Conservation (phyloP, 1,140 invertebrate genomes). For the Eciton burchellii region DNA sequence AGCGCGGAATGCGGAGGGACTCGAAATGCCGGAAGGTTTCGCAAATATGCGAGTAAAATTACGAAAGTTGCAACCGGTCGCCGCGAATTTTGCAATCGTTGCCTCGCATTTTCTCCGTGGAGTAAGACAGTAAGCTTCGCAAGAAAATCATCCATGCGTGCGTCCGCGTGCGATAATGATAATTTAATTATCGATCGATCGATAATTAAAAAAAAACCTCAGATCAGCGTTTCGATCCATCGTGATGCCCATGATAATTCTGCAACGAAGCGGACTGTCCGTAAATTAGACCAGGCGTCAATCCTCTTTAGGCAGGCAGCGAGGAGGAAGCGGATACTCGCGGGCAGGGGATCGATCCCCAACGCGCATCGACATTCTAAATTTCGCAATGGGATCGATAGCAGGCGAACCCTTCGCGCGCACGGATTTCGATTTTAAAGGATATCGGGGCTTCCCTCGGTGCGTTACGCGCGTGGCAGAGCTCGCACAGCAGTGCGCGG, state of each 20-base stretch:
- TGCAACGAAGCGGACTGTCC: neutral
- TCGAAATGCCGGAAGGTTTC: neutral
- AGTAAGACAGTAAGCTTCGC: neutral
- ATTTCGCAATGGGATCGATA: constrained; percentile 57
- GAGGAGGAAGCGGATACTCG: neutral
- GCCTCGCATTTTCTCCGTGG: neutral
- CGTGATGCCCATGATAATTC: too few species aligned
- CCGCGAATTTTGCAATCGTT: too few species aligned
- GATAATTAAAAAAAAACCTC: too few species aligned
- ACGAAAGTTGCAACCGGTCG: neutral
- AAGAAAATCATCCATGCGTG: neutral
- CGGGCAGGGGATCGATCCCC: neutral
- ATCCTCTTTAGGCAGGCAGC: neutral
- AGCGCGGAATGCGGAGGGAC: neutral
- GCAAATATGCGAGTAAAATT: neutral
- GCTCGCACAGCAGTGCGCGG: constrained; percentile 51
- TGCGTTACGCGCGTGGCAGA: constrained; percentile 39
- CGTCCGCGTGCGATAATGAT: too few species aligned
- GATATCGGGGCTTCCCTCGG: constrained; percentile 55
- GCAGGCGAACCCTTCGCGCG: constrained; percentile 19
- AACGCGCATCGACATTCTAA: constrained; percentile 39
- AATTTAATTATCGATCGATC: too few species aligned
- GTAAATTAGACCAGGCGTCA: constrained; percentile 6
- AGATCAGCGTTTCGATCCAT: too few species aligned
- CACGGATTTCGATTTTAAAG: constrained; percentile 68